A percentile compares a stretch with the other conserved stretches of the same genome.
These are phyloP conservation scores for Oncorhynchus masou DNA, from an alignment of 2,113 vertebrate genomes.

Conservation along the genomic window DNA sequence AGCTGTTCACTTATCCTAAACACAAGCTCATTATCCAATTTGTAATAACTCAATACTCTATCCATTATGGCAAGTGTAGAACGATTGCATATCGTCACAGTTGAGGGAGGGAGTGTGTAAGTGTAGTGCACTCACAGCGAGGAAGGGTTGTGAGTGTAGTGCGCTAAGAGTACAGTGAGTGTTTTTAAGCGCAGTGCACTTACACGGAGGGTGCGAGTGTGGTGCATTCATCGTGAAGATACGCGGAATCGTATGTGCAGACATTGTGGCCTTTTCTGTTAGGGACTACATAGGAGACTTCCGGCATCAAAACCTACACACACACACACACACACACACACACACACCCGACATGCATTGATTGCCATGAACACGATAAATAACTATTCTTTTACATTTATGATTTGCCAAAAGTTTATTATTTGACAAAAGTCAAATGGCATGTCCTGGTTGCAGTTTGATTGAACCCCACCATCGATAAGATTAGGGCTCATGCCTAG, in stretches of 20 bases:
- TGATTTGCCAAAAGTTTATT: neutral
- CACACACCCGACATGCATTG: neutral
- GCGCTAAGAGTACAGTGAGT: neutral
- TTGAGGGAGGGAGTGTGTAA: neutral
- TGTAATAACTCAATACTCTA: neutral
- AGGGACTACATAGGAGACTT: neutral
- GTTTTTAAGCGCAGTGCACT: neutral
- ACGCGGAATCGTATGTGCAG: too few relatives aligned
- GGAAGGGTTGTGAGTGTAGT: neutral
- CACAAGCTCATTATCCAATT: neutral
- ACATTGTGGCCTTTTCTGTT: neutral
- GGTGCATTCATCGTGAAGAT: neutral
- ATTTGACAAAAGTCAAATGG: neutral
- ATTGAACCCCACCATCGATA: neutral
- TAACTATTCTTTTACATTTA: neutral
- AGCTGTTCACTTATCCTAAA: neutral
- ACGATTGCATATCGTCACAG: neutral
- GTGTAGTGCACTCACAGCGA: neutral
- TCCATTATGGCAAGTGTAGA: neutral
- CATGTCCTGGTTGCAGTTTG: neutral
- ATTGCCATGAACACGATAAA: neutral
- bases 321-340: conserved; percentile 13
- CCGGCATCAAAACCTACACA: neutral
- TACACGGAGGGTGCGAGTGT: neutral
- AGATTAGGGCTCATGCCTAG: too few relatives aligned